Evolutionary conservation across 2,888 invertebrate species (phyloP), one percentile per base, ranked within the genome.

Genomic region (Sinodicranocentrus sp.): DNA sequence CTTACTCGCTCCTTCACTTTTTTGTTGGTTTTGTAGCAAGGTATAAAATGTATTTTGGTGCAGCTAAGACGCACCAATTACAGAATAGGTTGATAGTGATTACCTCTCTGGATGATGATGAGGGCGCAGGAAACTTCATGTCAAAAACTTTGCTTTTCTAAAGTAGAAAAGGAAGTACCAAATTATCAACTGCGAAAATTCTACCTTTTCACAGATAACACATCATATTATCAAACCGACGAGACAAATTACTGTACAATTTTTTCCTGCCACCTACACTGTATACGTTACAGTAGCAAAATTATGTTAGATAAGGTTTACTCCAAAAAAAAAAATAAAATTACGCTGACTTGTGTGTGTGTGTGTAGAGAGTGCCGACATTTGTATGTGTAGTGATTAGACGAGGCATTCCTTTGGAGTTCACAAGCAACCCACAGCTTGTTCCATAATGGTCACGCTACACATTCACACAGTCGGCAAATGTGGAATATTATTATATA

Each of bases 111-210:
- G 21, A 48, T 57, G 82, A 75, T 76, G 83, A 77, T 48, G 71
- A 72, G 76, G 72, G 76, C 72, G 84, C 88, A 87, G 88, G 88
- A 88, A 88, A 86, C 87, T 83, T 86, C 88, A 83, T 83, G 84
- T 86, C 86, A 86, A 84, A 82, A 77, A 80, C 79, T 86, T 80
- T 76, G 79, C 83, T 84, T 63, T 84, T 71, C 83, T 86, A 71
- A 87, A 87, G 84, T 78, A 86, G 88, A 84, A 86, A 79, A 87
- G 88, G 88, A 88, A 88, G 84, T 87, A 80, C 54, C 86, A 88
- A 88, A 88, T 88, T 88, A 88, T 86, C 86, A 79, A 77, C 77
- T 88, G 88, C 88, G 87, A 88, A 88, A 88, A 88, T 82, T 85
- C 70, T 80, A 86, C 79, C 84, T 83, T 83, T 84, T 82, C 68